Evolutionary conservation across 2,113 vertebrate genomes (phyloP), one percentile per base, ranked within the genome.

Genomic region (Speoplatyrhinus poulsoni): DNA sequence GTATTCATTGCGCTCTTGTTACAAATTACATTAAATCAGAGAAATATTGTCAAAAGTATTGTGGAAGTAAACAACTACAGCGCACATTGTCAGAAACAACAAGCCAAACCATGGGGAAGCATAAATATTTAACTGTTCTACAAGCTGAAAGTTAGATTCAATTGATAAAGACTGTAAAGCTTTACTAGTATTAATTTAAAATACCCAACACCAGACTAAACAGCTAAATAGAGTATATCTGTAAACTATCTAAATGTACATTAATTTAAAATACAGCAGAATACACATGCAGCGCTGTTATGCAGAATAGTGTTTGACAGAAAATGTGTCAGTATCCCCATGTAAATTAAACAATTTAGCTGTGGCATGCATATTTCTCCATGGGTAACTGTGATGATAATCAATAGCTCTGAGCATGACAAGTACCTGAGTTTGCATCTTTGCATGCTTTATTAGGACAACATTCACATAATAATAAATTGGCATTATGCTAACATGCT

Each of bases 311-410:
- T 41, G n/a, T 26, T 50, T 60, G 41, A 48, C 15, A 36, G n/a
- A 33, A 36, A 47, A 47, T 63, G 12, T 10, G 6, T 12, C 56
- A n/a, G 9, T 33, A 50, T 32, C 16, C n/a, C 12, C 16, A 4
- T 41, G 60, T 41, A 53, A 54, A 61, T 61, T 19, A 62, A 54
- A 73, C 54, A 32, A 46, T 69, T 70, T 17, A 75, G 54, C 55
- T 67, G 49, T 11, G 55, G 9, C 19, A 12, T 59, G 57, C 46
- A 56, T 69, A 67, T 64, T 69, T 53, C 62, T 67, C 49, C 9
- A 54, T 62, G 59, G 60, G n/a, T 62, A 17, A 54, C 36, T 55
- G 48, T 19, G 59, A 62, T 62, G 50, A 9, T 41, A 53, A 57
- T 61, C 65, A 16, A 69, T 17, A 60, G 13, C 47, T 63, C 36